These are phyloP conservation scores for Ophion obscuratus DNA, from an alignment of 2,888 invertebrate genomes.

Conservation along the genomic window DNA sequence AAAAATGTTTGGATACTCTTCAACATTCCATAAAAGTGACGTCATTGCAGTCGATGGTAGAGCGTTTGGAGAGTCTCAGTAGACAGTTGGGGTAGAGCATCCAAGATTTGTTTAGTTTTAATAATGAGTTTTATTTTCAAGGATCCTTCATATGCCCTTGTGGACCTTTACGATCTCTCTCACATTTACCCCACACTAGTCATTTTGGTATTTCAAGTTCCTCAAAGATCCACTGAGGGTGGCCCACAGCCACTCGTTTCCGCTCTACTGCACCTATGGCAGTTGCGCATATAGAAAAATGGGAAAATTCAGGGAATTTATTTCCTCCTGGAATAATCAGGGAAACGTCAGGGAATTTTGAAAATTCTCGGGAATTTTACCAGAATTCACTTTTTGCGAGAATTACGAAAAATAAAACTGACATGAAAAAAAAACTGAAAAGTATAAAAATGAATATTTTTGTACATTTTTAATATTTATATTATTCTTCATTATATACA, in stretches of 20 bases:
- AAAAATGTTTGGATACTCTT: slow-evolving; percentile 95
- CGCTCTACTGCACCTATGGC: no score
- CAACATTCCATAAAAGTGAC: slow-evolving; percentile 97
- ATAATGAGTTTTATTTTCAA: not conserved
- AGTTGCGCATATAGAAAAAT: no score
- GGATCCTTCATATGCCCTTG: not conserved
- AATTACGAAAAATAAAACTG: no score
- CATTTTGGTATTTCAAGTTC: not conserved
- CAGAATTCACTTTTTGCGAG: no score
- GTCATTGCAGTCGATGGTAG: slow-evolving; percentile 95
- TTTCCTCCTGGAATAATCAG: no score
- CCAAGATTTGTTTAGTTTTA: slow-evolving; percentile 1
- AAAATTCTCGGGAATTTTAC: no score
- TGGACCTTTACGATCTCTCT: not conserved
- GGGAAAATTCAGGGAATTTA: no score
- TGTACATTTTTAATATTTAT: no score
- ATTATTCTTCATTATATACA: no score
- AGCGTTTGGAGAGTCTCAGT: slow-evolving; percentile 95
- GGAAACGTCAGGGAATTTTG: no score
- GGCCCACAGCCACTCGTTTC: not conserved
- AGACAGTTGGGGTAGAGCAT: slow-evolving; percentile 91
- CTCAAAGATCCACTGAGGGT: not conserved
- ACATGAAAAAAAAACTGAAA: no score
- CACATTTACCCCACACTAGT: not conserved
- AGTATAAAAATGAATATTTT: no score